phyloP scores from a whole-genome alignment of 2,888 invertebrate genomes.

The Andrena flavipes region DNA sequence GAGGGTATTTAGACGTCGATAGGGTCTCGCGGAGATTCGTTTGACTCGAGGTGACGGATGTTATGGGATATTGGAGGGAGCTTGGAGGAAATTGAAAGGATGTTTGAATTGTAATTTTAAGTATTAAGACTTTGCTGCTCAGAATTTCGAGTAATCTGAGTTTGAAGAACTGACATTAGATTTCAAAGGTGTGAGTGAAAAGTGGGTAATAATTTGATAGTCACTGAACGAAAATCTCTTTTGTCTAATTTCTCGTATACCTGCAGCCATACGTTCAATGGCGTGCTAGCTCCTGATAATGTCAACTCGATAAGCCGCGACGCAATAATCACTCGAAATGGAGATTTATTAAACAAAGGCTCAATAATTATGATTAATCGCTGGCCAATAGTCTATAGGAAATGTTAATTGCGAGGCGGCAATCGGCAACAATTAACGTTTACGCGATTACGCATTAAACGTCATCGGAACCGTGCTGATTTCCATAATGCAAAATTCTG shows the following conservation, averaged over 20 bases:
- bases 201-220: background rate
- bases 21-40: background rate
- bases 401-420: conserved; percentile 66
- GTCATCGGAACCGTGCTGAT: conserved; percentile 41
- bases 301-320: conserved; percentile 3
- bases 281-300: conserved; percentile 4
- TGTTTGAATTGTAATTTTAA: no score
- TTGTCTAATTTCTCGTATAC: background rate
- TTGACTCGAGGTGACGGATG: background rate
- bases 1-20: background rate
- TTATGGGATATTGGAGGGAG: background rate
- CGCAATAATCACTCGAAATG: conserved; percentile 53
- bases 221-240: background rate
- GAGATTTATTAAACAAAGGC: conserved; percentile 49
- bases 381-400: conserved; percentile 64
- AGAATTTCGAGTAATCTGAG: no score
- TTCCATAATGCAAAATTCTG: background rate
- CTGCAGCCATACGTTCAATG: background rate
- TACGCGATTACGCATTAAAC: conserved; percentile 62
- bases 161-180: no score
- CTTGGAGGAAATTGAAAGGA: no score
- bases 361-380: conserved; percentile 71
- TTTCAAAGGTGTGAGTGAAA: no score
- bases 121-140: no score
- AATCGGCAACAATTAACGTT: conserved; percentile 69